phyloP scores from a whole-genome alignment of 2,113 vertebrate genomes.

The Boulengeromyrus knoepffleri region DNA sequence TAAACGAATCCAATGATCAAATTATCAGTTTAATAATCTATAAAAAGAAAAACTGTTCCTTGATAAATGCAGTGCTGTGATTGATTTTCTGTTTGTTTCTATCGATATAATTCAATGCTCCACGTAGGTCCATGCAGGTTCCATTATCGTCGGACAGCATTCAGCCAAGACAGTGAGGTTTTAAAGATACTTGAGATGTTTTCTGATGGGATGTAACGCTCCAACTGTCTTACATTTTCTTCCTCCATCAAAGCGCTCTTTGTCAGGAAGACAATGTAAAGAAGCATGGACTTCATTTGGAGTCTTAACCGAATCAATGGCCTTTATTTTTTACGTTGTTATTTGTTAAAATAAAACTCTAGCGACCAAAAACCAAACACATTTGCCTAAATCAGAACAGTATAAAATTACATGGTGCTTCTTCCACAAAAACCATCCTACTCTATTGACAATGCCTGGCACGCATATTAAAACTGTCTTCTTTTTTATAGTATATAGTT shows the following conservation, averaged over 20 bases:
- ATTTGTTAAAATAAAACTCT: neutral
- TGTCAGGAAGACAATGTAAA: neutral
- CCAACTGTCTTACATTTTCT: conserved; percentile 1
- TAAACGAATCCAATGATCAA: neutral
- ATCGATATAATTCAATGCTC: neutral
- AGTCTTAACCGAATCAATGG: neutral
- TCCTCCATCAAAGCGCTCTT: neutral
- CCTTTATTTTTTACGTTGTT: neutral
- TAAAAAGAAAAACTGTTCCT: neutral
- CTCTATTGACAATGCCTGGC: neutral
- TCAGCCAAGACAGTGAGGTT: neutral
- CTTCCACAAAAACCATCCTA: neutral
- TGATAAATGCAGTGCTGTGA: neutral
- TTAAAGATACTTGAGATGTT: neutral
- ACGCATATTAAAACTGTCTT: neutral
- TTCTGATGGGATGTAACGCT: neutral
- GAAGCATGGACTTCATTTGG: neutral
- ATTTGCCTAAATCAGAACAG: neutral
- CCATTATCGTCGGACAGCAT: neutral
- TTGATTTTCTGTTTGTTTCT: neutral
- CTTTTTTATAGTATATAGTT: neutral
- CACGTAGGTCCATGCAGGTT: neutral
- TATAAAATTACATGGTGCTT: neutral
- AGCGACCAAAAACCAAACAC: neutral
- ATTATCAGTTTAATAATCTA: neutral